Evolutionary conservation across 2,888 invertebrate genomes (phyloP).

Genomic region (Sinhomidia bicolor): DNA sequence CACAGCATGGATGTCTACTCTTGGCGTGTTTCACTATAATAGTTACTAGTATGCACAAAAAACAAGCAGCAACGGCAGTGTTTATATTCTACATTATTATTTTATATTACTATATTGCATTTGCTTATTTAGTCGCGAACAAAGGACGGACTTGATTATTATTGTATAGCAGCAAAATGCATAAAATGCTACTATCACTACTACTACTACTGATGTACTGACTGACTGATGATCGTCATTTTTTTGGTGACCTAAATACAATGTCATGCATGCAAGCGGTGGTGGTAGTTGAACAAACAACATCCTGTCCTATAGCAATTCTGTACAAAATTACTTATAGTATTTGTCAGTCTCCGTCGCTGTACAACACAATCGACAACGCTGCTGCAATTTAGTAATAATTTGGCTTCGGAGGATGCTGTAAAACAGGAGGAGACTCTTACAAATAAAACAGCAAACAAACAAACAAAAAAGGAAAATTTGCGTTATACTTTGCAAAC

Average conservation of each 20-base stretch:
- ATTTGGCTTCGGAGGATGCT: not conserved
- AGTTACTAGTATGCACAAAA: too few relatives aligned
- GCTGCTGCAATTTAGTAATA: not conserved
- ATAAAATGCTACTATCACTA: not conserved
- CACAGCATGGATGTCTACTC: too few relatives aligned
- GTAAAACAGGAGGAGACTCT: slow-evolving; percentile 10
- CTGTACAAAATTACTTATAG: too few relatives aligned
- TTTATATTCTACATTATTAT: not conserved
- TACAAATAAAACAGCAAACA: too few relatives aligned
- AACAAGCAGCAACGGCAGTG: too few relatives aligned
- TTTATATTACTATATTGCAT: not conserved
- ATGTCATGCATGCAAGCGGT: slow-evolving; percentile 52
- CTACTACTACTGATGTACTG: not conserved
- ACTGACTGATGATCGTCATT: not conserved
- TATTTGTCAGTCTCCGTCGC: not conserved
- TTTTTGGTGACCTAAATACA: slow-evolving; percentile 59
- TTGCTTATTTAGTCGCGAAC: not conserved
- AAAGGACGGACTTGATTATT: not conserved
- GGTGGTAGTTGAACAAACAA: not conserved
- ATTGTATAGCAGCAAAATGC: not conserved
- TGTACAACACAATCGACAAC: not conserved
- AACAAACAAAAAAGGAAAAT: too few relatives aligned
- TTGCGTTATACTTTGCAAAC: not conserved
- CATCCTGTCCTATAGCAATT: slow-evolving; percentile 52
- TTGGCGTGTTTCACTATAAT: too few relatives aligned